These are phyloP conservation scores for Mugil cephalus DNA, from an alignment of 2,113 vertebrate species.

Conservation along the genomic window DNA sequence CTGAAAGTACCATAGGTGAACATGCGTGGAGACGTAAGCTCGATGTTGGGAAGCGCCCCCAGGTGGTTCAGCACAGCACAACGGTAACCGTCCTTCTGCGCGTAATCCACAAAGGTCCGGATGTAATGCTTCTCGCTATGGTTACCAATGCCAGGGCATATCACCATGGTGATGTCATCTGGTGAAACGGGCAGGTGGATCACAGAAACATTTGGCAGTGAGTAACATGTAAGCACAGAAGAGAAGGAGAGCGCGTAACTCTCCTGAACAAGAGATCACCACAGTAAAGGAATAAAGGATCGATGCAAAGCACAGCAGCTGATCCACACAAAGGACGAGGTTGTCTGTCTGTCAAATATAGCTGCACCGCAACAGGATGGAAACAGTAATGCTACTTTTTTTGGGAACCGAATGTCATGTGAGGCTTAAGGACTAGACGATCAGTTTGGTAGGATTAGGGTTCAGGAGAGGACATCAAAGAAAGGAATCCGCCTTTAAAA, in stretches of 20 bases:
- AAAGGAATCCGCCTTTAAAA: conserved; percentile 14
- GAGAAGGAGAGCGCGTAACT: not conserved
- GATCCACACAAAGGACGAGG: conserved; percentile 13
- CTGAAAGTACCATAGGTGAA: conserved; percentile 91
- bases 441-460: conserved; percentile 13
- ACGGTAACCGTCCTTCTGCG: conserved; percentile 95
- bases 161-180: conserved; percentile 98
- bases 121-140: conserved; percentile 99
- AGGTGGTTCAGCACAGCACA: conserved; percentile 97
- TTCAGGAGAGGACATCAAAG: conserved; percentile 27
- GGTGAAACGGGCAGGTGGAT: conserved; percentile 51
- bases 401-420: conserved; percentile 6
- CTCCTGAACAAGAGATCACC: not conserved
- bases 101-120: conserved; percentile 96
- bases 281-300: not conserved
- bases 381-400: conserved; percentile 19
- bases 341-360: conserved; percentile 15
- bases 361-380: conserved; percentile 11
- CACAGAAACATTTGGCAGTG: conserved; percentile 8
- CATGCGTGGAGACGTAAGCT: conserved; percentile 97
- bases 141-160: conserved; percentile 98
- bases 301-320: conserved; percentile 2
- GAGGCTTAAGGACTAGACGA: conserved; percentile 22
- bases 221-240: conserved; percentile 11
- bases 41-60: conserved; percentile 95